Evolutionary conservation across 2,888 invertebrate species (phyloP), one percentile per base, ranked within the genome.

Genomic region (Fabriciana adippe): DNA sequence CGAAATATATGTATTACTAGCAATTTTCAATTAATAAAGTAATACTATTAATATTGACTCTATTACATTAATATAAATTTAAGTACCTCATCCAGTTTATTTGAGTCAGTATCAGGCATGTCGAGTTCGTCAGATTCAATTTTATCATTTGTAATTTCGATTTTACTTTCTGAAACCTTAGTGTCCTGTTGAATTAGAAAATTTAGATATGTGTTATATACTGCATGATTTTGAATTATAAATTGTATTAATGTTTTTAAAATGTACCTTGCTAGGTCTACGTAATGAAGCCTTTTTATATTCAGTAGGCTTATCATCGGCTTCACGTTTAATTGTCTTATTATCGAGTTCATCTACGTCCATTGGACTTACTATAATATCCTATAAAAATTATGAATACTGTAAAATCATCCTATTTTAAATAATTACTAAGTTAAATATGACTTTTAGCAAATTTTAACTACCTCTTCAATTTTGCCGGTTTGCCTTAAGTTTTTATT

Each of bases 401-500:
- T 8, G 8, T 41, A 11, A 41, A 11, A 41, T 41, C 11, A 11
- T 11, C 35, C 35, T 41, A 41, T 4, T 6, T 21, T 6, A 31
- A 55, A 31, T 6, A 6, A 2, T 3, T 26, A 55, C 15, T 2
- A 54, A 54, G 14, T 54, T 13, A 26, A 21, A 54, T 21, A 21
- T 14, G 21, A 13, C 26, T n/a, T 13, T 21, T 51, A n/a, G n/a
- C 3, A 53, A 47, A 31, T 41, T 31, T 51, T 13, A 48, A 31
- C 13, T 60, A 60, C 60, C 55, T 66, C 35, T n/a, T 61, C 18
- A n/a, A 13, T 50, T 41, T 50, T 55, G 26, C 14, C 80, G 77
- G 76, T 79, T 79, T 69, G 81, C 79, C 64, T 76, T 73, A 15
- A 68, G 72, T 41, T 78, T 75, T 70, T 82, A 83, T 56, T 73